Evolutionary conservation across 1,140 invertebrate species (phyloP).

Genomic region (Drosophila baimaii): DNA sequence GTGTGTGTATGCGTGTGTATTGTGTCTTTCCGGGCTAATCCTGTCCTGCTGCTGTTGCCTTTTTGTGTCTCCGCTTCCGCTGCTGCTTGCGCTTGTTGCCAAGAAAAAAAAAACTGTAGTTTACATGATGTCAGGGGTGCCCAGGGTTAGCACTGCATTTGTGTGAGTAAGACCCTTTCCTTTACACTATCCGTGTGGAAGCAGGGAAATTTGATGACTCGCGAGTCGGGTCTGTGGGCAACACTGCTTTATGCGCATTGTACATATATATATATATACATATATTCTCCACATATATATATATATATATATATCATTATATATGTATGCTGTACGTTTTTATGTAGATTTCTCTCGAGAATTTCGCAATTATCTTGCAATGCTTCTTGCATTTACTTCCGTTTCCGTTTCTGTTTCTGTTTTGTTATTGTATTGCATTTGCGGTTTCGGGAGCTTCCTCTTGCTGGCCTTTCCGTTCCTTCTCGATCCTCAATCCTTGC

Average conservation of each 20-base stretch:
- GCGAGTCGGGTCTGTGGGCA: no score
- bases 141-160: no score
- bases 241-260: no score
- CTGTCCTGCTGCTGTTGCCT: background rate
- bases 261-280: conserved; percentile 21
- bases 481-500: conserved; percentile 25
- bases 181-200: no score
- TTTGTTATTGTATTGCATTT: conserved; percentile 17
- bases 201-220: no score
- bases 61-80: no score
- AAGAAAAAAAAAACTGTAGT: conserved; percentile 26
- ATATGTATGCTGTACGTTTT: conserved; percentile 32
- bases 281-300: conserved; percentile 25
- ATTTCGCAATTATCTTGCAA: conserved; percentile 24
- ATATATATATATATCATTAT: conserved; percentile 32
- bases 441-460: conserved; percentile 1
- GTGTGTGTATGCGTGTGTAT: background rate
- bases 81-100: conserved; percentile 13
- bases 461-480: conserved; percentile 13
- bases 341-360: conserved; percentile 28
- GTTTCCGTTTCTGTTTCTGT: background rate
- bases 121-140: no score
- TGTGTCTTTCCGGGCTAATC: conserved; percentile 3
- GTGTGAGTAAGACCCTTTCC: no score
- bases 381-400: background rate